phyloP scores from a whole-genome alignment of 2,888 invertebrate genomes.

The Spilarctia lutea region DNA sequence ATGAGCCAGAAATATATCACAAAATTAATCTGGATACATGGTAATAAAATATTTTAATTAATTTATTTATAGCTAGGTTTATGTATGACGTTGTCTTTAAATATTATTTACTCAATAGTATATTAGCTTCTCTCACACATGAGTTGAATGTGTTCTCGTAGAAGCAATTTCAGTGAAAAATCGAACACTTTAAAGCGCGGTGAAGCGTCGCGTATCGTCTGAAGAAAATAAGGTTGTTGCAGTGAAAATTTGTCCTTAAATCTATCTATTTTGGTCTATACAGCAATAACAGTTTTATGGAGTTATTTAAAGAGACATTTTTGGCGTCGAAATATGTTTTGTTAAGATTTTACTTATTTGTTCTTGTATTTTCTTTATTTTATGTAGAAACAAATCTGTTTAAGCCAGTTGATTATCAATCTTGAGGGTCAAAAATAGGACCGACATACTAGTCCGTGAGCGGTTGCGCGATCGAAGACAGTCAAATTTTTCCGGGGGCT shows the following conservation, averaged over 20 bases:
- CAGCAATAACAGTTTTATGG: background rate
- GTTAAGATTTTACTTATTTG: background rate
- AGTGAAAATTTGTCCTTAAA: background rate
- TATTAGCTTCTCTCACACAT: background rate
- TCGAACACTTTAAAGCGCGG: background rate
- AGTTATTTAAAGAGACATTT: background rate
- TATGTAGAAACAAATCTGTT: background rate
- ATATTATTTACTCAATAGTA: background rate
- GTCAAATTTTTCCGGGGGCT: too few relatives aligned
- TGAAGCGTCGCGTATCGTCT: background rate
- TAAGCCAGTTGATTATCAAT: constrained; percentile 10
- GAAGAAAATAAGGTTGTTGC: background rate
- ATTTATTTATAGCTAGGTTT: too few relatives aligned
- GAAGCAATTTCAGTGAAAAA: background rate
- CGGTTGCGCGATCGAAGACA: too few relatives aligned
- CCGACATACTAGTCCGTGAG: too few relatives aligned
- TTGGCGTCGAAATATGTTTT: background rate
- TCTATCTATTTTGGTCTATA: background rate
- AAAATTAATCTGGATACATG: too few relatives aligned
- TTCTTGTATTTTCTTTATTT: background rate
- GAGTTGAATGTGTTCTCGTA: background rate
- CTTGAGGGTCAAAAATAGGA: too few relatives aligned
- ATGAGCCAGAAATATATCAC: too few relatives aligned
- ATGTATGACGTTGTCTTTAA: background rate
- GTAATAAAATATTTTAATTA: too few relatives aligned